These are phyloP conservation scores for Orthosia cruda DNA, from an alignment of 2,888 invertebrate genomes.

Conservation along the genomic window DNA sequence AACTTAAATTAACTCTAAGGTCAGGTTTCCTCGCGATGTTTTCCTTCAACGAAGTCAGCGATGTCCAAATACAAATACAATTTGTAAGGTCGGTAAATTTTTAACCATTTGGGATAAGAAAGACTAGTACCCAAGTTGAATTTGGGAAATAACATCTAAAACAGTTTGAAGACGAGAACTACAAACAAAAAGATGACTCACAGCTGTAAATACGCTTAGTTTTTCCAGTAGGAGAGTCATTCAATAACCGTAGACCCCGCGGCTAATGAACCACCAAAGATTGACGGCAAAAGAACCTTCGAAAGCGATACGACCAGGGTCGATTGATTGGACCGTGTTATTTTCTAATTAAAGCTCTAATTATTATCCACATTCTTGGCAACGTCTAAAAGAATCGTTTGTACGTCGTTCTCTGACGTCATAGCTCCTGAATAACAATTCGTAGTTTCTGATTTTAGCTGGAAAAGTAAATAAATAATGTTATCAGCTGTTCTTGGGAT, in stretches of 20 bases:
- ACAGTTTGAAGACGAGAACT: neutral
- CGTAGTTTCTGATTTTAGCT: slow-evolving; percentile 27
- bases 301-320: neutral
- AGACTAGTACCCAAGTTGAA: neutral
- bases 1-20: too few species aligned
- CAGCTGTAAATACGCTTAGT: neutral
- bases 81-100: too few species aligned
- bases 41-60: too few species aligned
- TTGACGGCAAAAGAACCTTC: neutral
- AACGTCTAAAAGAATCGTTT: slow-evolving; percentile 23
- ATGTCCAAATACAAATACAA: too few species aligned
- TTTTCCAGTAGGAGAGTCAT: slow-evolving; percentile 19
- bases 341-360: slow-evolving; percentile 37
- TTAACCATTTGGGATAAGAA: neutral
- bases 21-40: too few species aligned
- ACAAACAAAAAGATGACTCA: neutral
- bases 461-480: slow-evolving; percentile 19
- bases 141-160: neutral
- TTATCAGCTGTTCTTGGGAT: slow-evolving; percentile 17
- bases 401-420: slow-evolving; percentile 36
- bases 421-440: slow-evolving; percentile 32
- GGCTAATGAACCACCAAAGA: slow-evolving; percentile 13
- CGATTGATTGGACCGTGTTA: slow-evolving; percentile 39
- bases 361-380: slow-evolving; percentile 50
- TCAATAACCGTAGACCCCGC: neutral